A percentile compares a stretch with the other conserved stretches of the same genome.
phyloP scores from a whole-genome alignment of 2,888 invertebrate genomes.

The Drosophila robusta region DNA sequence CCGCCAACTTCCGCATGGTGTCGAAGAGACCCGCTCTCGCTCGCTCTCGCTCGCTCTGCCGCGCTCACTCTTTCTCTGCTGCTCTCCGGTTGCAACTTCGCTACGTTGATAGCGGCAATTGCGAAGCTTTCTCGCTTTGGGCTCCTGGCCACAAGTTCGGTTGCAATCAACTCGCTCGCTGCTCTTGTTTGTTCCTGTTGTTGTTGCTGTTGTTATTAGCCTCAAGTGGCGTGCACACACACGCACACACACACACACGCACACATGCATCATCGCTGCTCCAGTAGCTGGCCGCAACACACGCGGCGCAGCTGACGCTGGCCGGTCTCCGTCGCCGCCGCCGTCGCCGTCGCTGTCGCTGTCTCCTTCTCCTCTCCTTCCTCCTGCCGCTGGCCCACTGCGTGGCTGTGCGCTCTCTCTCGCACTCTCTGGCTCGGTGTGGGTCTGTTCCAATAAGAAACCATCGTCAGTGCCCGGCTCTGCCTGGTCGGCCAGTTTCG shows the following conservation, averaged over 20 bases:
- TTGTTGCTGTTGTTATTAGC: constrained; percentile 69
- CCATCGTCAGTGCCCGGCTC: constrained; percentile 58
- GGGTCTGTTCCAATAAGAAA: constrained; percentile 73
- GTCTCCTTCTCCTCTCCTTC: constrained; percentile 7
- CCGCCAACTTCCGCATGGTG: too few relatives aligned
- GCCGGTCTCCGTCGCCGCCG: constrained; percentile 54
- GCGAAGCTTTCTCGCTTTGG: constrained; percentile 62
- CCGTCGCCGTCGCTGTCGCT: constrained; percentile 6
- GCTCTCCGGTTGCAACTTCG: constrained; percentile 28
- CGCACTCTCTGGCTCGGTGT: constrained; percentile 26
- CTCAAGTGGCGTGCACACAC: constrained; percentile 70
- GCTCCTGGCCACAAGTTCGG: constrained; percentile 64
- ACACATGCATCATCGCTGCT: constrained; percentile 26
- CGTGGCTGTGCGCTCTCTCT: neutral
- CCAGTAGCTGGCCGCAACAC: constrained; percentile 39
- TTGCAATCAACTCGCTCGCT: constrained; percentile 69
- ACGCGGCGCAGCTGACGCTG: constrained; percentile 67
- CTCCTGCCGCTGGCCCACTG: constrained; percentile 1
- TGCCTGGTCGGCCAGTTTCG: constrained; percentile 79
- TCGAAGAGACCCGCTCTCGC: too few relatives aligned
- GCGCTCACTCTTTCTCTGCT: constrained; percentile 3
- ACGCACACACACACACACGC: constrained; percentile 5
- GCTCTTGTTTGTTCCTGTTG: constrained; percentile 41
- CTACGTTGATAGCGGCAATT: constrained; percentile 51
- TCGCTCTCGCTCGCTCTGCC: constrained; percentile 2